Percentiles rank a stretch among this genome's conserved stretches.
Conservation (phyloP, 2,888 invertebrate genomes). For the Limnephilus auricula region DNA sequence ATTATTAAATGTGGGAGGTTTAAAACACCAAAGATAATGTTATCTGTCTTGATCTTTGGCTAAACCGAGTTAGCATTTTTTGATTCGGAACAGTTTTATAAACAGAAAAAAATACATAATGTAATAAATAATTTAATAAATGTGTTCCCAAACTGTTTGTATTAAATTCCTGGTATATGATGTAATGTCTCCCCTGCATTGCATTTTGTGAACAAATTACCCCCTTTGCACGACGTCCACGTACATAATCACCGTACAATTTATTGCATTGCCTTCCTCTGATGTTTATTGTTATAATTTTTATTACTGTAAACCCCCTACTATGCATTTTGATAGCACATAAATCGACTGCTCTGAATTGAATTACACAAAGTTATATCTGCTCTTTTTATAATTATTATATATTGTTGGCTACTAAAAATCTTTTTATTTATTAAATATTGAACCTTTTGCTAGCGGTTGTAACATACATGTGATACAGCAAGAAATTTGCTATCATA, state of each 20-base stretch:
- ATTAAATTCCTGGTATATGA: not conserved
- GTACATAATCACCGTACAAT: not conserved
- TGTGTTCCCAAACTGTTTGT: not conserved
- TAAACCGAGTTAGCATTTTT: too few relatives aligned
- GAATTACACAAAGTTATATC: not conserved
- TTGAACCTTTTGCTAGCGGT: too few relatives aligned
- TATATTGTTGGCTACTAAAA: too few relatives aligned
- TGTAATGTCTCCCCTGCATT: not conserved
- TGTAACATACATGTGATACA: too few relatives aligned
- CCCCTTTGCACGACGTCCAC: slow-evolving; percentile 4
- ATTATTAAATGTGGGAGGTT: too few relatives aligned
- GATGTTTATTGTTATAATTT: not conserved
- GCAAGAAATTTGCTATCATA: too few relatives aligned
- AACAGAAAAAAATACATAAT: not conserved
- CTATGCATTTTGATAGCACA: slow-evolving; percentile 20
- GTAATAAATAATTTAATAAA: not conserved
- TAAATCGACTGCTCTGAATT: not conserved
- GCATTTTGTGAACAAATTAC: slow-evolving; percentile 7
- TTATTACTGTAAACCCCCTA: not conserved
- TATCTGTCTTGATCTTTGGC: not conserved
- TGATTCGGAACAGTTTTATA: not conserved
- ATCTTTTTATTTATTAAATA: too few relatives aligned
- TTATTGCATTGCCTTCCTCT: not conserved
- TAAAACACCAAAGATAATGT: too few relatives aligned
- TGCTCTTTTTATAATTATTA: too few relatives aligned